A percentile compares a stretch with the other conserved stretches of the same genome.
phyloP scores from a whole-genome alignment of 2,888 invertebrate genomes.

The Hetaerina titia region DNA sequence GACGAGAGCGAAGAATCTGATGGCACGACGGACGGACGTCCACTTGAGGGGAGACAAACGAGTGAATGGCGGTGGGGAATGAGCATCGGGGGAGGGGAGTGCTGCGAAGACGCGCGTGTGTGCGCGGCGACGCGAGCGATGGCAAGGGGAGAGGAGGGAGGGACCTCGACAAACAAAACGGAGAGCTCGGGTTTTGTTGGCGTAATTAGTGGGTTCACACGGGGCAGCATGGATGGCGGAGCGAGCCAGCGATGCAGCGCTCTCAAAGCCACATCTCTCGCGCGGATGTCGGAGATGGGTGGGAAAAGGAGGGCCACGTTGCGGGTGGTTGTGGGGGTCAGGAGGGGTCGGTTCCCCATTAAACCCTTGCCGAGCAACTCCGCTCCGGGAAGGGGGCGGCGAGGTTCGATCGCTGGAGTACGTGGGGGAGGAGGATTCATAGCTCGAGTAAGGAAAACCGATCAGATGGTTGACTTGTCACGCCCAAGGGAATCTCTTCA shows the following conservation, averaged over 20 bases:
- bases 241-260: background rate
- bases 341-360: background rate
- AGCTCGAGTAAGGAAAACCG: no score
- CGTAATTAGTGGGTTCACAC: slow-evolving; percentile 51
- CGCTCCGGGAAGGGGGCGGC: no score
- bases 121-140: background rate
- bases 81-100: background rate
- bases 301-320: background rate
- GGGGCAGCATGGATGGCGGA: slow-evolving; percentile 5
- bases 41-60: slow-evolving; percentile 54
- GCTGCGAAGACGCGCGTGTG: background rate
- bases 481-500: no score
- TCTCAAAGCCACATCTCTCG: background rate
- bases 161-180: slow-evolving; percentile 32
- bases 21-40: background rate
- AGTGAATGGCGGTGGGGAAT: background rate
- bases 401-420: no score
- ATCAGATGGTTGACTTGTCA: no score
- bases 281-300: background rate
- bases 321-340: background rate
- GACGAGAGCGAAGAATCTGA: background rate
- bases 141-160: background rate
- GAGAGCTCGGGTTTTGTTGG: slow-evolving; percentile 32
- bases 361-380: no score
- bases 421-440: no score